phyloP scores from a whole-genome alignment of 2,113 vertebrate genomes.

The Glaucidium brasilianum region DNA sequence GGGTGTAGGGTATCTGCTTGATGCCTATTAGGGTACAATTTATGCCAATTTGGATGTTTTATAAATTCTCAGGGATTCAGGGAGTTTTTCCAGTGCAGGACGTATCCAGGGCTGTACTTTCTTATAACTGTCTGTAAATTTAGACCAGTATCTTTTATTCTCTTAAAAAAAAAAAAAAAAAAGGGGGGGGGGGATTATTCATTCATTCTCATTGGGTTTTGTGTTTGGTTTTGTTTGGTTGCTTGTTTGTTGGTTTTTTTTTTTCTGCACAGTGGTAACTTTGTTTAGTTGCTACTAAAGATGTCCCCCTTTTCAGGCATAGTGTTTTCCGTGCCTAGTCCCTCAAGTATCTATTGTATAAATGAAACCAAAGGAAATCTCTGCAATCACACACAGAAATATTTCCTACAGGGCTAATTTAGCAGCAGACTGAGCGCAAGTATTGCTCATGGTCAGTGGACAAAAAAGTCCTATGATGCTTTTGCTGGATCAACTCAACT shows the following conservation, averaged over 20 bases:
- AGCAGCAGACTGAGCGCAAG: not conserved
- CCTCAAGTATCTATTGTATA: not conserved
- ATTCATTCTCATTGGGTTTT: not conserved
- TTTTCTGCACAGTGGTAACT: not conserved
- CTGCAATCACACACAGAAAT: not conserved
- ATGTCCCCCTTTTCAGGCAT: not conserved
- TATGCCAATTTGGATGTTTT: not conserved
- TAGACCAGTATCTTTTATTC: not conserved
- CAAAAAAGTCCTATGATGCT: not conserved
- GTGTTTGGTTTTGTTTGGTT: not conserved
- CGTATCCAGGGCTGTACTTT: not conserved
- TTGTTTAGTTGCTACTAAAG: not conserved
- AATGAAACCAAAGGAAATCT: not conserved
- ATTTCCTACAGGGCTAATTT: not conserved
- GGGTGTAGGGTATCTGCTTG: not conserved
- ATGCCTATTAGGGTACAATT: not conserved
- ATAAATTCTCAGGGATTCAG: not conserved
- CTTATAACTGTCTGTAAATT: not conserved
- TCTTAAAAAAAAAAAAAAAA: not conserved
- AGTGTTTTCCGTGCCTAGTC: not conserved
- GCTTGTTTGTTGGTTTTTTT: not conserved
- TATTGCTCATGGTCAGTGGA: not conserved
- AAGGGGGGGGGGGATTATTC: not conserved
- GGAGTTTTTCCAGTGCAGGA: not conserved
- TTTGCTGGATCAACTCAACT: not conserved